Evolutionary conservation across 2,888 invertebrate species (phyloP).

Genomic region (Ptychoptera albimana): DNA sequence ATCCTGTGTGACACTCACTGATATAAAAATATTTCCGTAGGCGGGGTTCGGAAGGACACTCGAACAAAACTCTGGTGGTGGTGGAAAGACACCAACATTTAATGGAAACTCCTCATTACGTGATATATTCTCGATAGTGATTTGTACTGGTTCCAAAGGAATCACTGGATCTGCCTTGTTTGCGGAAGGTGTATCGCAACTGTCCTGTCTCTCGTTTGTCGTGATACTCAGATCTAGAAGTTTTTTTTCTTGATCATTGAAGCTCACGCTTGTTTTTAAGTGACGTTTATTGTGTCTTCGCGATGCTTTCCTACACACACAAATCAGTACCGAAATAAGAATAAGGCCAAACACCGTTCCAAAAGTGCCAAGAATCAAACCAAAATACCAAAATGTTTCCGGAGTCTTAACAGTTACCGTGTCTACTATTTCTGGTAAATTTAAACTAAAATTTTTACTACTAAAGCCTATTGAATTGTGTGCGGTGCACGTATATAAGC

Average conservation of each 20-base stretch:
- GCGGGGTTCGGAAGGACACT: conserved; percentile 28
- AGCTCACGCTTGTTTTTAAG: conserved; percentile 63
- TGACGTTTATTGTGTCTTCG: conserved; percentile 44
- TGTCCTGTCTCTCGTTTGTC: conserved; percentile 43
- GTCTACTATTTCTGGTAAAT: conserved; percentile 46
- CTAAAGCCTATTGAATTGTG: conserved; percentile 30
- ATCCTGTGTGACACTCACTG: conserved; percentile 62
- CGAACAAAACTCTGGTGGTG: conserved; percentile 41
- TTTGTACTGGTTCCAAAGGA: conserved; percentile 43
- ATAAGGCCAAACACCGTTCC: conserved; percentile 44
- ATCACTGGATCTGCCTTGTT: conserved; percentile 34
- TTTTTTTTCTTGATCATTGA: conserved; percentile 79
- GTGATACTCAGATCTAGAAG: conserved; percentile 65
- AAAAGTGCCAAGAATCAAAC: conserved; percentile 54
- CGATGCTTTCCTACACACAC: conserved; percentile 34
- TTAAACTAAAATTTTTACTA: conserved; percentile 39
- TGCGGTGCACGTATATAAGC: conserved; percentile 59
- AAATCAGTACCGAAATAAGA: conserved; percentile 42
- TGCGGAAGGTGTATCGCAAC: conserved; percentile 42
- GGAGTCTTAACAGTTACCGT: conserved; percentile 40
- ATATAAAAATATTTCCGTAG: conserved; percentile 61
- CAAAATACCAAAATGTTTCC: conserved; percentile 61
- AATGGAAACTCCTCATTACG: conserved; percentile 32
- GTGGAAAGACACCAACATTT: conserved; percentile 33
- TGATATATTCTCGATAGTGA: conserved; percentile 36